These are phyloP conservation scores for Diaperis boleti DNA, from an alignment of 2,888 invertebrate species.

Conservation along the genomic window DNA sequence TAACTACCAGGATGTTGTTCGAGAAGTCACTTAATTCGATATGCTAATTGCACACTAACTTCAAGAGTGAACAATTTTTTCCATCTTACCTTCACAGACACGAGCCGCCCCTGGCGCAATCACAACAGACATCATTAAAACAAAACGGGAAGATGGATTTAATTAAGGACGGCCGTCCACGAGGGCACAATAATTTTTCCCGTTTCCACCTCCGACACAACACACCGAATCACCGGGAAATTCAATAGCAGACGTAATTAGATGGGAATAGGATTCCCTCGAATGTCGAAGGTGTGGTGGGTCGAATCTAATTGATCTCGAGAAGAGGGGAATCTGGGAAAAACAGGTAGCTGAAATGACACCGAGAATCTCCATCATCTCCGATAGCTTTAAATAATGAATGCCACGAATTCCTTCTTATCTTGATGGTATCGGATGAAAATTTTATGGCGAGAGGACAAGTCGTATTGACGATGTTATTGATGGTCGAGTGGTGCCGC, in stretches of 20 bases:
- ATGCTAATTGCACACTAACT: too few relatives aligned
- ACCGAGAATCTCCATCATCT: conserved; percentile 13
- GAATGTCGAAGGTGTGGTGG: conserved; percentile 34
- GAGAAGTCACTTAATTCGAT: too few relatives aligned
- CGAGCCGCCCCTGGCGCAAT: conserved; percentile 2
- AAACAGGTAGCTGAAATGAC: conserved; percentile 30
- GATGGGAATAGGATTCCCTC: conserved; percentile 32
- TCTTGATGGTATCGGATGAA: conserved; percentile 5
- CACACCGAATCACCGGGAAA: conserved; percentile 15
- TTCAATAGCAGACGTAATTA: conserved; percentile 32
- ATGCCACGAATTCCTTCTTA: conserved; percentile 8
- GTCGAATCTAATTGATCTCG: conserved; percentile 35
- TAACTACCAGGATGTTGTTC: too few relatives aligned
- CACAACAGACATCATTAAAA: background rate
- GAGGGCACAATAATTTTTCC: conserved; percentile 12
- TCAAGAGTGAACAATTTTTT: too few relatives aligned
- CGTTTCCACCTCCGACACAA: conserved; percentile 5
- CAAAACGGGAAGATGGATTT: conserved; percentile 8
- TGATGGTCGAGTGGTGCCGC: too few relatives aligned
- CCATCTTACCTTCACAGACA: too few relatives aligned
- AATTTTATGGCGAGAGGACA: background rate
- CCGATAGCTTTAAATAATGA: conserved; percentile 26
- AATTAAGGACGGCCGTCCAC: background rate
- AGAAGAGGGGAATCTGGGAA: conserved; percentile 18
- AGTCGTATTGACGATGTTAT: too few relatives aligned